phyloP scores from a whole-genome alignment of 2,888 invertebrate species.

The Leptinotarsa haldemani region DNA sequence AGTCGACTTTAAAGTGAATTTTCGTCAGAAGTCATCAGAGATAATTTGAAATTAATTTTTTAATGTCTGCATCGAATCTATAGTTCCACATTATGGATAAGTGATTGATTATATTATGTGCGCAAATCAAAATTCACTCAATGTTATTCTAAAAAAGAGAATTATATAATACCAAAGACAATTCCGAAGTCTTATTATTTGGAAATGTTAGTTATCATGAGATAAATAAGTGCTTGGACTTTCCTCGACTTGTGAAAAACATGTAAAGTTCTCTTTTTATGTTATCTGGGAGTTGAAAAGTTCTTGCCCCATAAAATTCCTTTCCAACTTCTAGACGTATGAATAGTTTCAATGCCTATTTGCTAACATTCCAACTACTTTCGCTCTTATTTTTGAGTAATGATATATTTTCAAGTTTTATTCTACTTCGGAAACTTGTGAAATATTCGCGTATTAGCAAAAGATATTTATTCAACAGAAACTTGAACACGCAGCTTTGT shows the following conservation, averaged over 20 bases:
- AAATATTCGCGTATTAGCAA: slow-evolving; percentile 8
- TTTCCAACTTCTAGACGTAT: not conserved
- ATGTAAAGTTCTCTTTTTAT: not conserved
- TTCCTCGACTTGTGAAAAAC: not conserved
- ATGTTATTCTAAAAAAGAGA: too few relatives aligned
- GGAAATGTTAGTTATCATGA: not conserved
- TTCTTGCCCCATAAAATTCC: not conserved
- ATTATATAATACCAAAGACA: too few relatives aligned
- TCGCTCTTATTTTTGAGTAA: slow-evolving; percentile 12
- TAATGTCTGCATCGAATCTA: too few relatives aligned
- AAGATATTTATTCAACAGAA: slow-evolving; percentile 7
- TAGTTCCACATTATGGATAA: too few relatives aligned
- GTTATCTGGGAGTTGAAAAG: not conserved
- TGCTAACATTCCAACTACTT: not conserved
- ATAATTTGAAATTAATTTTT: too few relatives aligned
- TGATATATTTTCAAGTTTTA: slow-evolving; percentile 3
- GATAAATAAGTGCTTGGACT: not conserved
- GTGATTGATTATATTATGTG: too few relatives aligned
- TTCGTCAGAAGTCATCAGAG: too few relatives aligned
- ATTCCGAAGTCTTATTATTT: too few relatives aligned
- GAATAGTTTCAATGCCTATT: not conserved
- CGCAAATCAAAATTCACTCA: too few relatives aligned
- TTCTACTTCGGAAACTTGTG: slow-evolving; percentile 1
- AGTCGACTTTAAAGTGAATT: too few relatives aligned
- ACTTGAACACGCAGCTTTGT: not conserved